These are phyloP conservation scores for Acropora yongei DNA, from an alignment of 64 coral and sea anemone genomes.

Conservation along the genomic window DNA sequence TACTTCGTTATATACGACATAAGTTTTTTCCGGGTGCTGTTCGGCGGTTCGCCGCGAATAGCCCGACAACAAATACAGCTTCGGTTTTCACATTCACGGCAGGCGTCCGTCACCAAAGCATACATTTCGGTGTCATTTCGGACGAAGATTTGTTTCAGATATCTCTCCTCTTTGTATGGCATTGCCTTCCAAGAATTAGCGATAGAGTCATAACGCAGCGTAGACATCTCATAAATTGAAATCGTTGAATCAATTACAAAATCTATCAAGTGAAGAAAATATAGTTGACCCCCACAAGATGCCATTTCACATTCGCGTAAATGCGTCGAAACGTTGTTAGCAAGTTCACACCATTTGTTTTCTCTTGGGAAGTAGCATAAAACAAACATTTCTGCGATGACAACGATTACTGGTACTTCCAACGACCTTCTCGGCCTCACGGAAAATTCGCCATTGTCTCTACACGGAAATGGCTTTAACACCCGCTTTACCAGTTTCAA, in stretches of 20 bases:
- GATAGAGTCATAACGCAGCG: not conserved
- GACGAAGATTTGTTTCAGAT: not conserved
- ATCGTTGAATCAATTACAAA: not conserved
- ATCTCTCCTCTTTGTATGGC: not conserved
- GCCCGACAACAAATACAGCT: not conserved
- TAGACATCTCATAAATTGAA: too few relatives aligned
- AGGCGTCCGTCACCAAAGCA: not conserved
- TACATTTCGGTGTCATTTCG: not conserved
- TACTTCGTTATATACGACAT: constrained; percentile 12
- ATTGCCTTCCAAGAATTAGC: not conserved
- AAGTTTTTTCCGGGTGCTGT: not conserved
- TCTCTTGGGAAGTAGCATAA: not conserved
- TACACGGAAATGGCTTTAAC: not conserved
- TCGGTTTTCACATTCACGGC: not conserved
- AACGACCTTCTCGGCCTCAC: not conserved
- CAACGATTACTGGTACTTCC: not conserved
- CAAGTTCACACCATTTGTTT: not conserved
- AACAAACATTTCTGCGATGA: not conserved
- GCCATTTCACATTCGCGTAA: not conserved
- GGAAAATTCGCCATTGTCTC: not conserved
- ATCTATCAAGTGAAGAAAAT: not conserved
- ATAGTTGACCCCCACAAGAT: constrained; percentile 12
- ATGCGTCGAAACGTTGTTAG: not conserved
- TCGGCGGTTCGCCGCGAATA: not conserved
- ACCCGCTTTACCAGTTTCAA: not conserved